Base-by-base conservation (phyloP, 2,113 vertebrate species). In the Sander vitreus region DNA sequence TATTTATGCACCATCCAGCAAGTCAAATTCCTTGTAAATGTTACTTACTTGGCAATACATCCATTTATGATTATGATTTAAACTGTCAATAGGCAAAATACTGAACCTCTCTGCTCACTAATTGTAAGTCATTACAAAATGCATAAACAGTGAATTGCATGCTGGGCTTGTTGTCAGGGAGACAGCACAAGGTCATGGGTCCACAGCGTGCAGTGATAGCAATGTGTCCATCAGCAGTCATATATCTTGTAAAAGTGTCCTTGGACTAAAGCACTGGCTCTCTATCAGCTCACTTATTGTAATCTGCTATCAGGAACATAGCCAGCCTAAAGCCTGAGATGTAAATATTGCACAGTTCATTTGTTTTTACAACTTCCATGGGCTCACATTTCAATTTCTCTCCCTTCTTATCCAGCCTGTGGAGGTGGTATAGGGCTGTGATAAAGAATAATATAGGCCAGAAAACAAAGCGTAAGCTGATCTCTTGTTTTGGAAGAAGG, bases 401-500 rank as follows among this genome's bases (percentile, higher is more conserved):
- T 30, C 59, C 5, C 18, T 23, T 36, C 30, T 76, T n/a, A 18
- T 65, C 15, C 54, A 50, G 27, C 53, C 58, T 10, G 21, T 12
- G 48, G 43, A 36, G 5, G 63, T 59, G n/a, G 2, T n/a, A 10
- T 13, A 23, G 30, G 48, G 55, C 64, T 36, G 51, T 2, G 19
- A 25, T 47, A 9, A 60, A 48, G 59, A 65, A 58, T n/a, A 73
- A 73, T 39, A 51, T 15, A 12, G 58, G 58, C 21, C 21, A 64
- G 77, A 84, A 48, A 79, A 80, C 76, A 58, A 73, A 66, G 62
- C 47, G 87, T 85, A 92, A 93, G 6, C 13, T 5, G 88, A 93
- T 85, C 85, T 81, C 43, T 84, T 92, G 85, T 89, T 91, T 78
- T 85, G 84, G 58, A 88, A 75, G 76, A 85, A 87, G 80, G 81